Evolutionary conservation across 2,888 invertebrate genomes (phyloP), one percentile per base, ranked within the genome.

Genomic region (Coecobrya sp.): DNA sequence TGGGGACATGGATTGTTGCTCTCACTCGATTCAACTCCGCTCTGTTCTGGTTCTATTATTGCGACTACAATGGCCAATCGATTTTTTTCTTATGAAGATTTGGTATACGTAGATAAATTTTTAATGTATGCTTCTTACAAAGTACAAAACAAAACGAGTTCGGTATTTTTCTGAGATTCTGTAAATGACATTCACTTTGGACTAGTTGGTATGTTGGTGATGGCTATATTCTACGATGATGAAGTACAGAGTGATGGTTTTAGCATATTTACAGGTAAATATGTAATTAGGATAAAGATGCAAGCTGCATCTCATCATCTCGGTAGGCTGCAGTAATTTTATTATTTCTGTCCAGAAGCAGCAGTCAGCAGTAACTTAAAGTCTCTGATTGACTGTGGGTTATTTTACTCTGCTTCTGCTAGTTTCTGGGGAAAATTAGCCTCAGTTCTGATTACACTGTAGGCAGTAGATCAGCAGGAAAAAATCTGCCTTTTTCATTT

Each of bases 151-250:
- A 11, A 84, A 13, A 16, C 11, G 19, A 68, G 68, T 68, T 85
- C 45, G 84, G 62, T 84, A 65, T 85, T 45, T 52, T 84, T 19
- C 45, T 65, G 11, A n/a, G n/a, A n/a, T n/a, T 10, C 49, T 13
- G 49, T 84, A 16, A 16, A 84, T 84, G 84, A 19, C 84, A 84
- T 84, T 84, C 84, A 84, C 73, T 76, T 45, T 45, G 8, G n/a
- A 55, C 16, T 55, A n/a, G 36, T 7, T 55, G 55, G 13, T 1
- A 55, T 19, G 5, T 49, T 49, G 10, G 49, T 13, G 4, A 10
- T 42, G 11, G 49, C 13, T 49, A 49, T 42, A 42, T 42, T n/a
- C n/a, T n/a, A n/a, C n/a, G n/a, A n/a, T n/a, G n/a, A n/a, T n/a
- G n/a, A n/a, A n/a, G n/a, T n/a, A n/a, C n/a, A n/a, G n/a, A n/a